phyloP scores from a whole-genome alignment of 2,797 vertebrate genomes.

The Aselliscus stoliczkanus region DNA sequence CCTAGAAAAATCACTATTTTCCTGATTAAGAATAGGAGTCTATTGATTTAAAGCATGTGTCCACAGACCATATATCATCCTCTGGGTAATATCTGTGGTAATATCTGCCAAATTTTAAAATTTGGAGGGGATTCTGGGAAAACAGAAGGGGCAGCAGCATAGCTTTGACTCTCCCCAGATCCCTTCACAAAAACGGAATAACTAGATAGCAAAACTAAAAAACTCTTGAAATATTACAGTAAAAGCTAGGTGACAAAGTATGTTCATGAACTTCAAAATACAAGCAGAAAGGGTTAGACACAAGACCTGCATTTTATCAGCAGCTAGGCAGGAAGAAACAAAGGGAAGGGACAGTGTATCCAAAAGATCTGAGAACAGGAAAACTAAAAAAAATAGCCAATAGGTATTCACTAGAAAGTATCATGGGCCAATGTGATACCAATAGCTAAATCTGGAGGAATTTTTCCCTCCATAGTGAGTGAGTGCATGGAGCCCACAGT shows the following conservation, averaged over 20 bases:
- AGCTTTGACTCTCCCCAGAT: neutral
- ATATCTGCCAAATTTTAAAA: neutral
- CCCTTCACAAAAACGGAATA: neutral
- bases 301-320: neutral
- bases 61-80: neutral
- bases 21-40: neutral
- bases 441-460: neutral
- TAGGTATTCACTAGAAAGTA: neutral
- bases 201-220: neutral
- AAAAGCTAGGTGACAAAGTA: neutral
- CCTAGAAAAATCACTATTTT: neutral
- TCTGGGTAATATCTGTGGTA: neutral
- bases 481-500: neutral
- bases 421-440: neutral
- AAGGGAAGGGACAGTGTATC: neutral
- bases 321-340: neutral
- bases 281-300: neutral
- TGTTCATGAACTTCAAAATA: conserved; percentile 3
- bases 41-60: conserved; percentile 16
- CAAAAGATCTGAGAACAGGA: neutral
- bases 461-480: neutral
- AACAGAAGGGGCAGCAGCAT: neutral
- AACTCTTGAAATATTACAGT: neutral
- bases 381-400: neutral
- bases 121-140: neutral